Conservation (phyloP, 2,797 vertebrate species). For the Mus spretus region DNA sequence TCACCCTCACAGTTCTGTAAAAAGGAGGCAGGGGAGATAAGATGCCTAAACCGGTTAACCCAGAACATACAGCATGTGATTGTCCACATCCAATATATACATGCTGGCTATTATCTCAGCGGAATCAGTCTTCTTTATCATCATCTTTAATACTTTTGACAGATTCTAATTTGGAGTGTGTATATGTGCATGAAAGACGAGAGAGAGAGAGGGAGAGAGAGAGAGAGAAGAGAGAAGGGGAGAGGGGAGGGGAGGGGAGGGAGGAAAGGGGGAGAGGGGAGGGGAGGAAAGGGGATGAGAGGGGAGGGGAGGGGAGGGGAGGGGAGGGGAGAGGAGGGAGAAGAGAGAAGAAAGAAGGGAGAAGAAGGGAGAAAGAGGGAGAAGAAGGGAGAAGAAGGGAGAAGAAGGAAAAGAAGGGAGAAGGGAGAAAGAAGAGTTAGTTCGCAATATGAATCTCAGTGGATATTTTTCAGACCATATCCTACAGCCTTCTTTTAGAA, state of each 20-base stretch:
- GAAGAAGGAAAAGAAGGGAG: too few species aligned
- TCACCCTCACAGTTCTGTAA: neutral
- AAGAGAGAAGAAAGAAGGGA: too few species aligned
- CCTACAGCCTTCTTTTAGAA: neutral
- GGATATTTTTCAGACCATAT: slow-evolving; percentile 46
- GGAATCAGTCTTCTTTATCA: neutral
- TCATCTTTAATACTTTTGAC: slow-evolving; percentile 8
- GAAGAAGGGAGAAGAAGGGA: too few species aligned
- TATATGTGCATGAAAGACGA: neutral
- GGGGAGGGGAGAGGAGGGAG: too few species aligned
- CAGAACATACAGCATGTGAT: neutral
- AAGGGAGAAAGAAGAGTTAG: neutral
- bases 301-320: too few species aligned
- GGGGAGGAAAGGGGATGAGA: too few species aligned
- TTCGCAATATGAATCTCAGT: neutral
- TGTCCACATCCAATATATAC: too few species aligned
- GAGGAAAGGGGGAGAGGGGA: too few species aligned
- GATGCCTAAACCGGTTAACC: too few species aligned
- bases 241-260: too few species aligned
- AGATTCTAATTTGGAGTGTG: neutral
- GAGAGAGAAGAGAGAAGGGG: too few species aligned
- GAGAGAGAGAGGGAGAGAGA: neutral
- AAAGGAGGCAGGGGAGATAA: neutral
- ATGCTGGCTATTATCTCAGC: neutral
- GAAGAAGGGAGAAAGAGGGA: too few species aligned